Base-by-base conservation (phyloP, 2,797 vertebrate species). In the Pangasius larnaudii region DNA sequence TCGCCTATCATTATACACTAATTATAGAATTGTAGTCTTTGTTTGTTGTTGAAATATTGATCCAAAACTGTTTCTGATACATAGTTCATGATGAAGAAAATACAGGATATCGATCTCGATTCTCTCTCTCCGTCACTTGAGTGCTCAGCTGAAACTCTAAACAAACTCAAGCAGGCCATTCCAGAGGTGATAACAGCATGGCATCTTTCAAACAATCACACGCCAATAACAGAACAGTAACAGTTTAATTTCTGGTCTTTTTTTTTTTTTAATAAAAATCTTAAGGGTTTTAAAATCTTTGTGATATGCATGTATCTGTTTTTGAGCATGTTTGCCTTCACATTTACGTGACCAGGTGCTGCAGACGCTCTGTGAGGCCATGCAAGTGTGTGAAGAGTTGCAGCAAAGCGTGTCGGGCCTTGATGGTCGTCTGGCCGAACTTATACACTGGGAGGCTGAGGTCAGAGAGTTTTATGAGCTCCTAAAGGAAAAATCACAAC, bases 371-470 rank as follows among this genome's bases (percentile, higher is more conserved):
- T 91, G 87, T n/a, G 94, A 96, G 90, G 94, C 95, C 5, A 94
- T 96, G 67, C 94, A 95, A 91, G 90, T 95, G 59, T 97, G 96
- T 90, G 89, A 93, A 61, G 96, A 96, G 91, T 90, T 97, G 89
- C 95, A 95, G 88, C 94, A 94, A 80, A 94, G 93, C 74, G 93
- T 96, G 27, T 95, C 92, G 0, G 94, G 95, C 42, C 92, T 97
- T 84, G 95, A 96, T 63, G 90, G 92, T 11, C 95, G 96, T 39
- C 89, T 96, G 89, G 96, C 96, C 49, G 96, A 96, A 90, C 95
- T 96, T 49, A 89, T 95, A 49, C 94, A 94, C 90, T 97, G 96
- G 96, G 96, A 96, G 87, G 87, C 89, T 0, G 96, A 96, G 49
- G 95, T 95, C 79, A 92, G 94, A 82, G 95, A 96, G 59, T 90